These are phyloP conservation scores for Porphyrio hochstetteri DNA, from an alignment of 2,113 vertebrate genomes.

Conservation along the genomic window DNA sequence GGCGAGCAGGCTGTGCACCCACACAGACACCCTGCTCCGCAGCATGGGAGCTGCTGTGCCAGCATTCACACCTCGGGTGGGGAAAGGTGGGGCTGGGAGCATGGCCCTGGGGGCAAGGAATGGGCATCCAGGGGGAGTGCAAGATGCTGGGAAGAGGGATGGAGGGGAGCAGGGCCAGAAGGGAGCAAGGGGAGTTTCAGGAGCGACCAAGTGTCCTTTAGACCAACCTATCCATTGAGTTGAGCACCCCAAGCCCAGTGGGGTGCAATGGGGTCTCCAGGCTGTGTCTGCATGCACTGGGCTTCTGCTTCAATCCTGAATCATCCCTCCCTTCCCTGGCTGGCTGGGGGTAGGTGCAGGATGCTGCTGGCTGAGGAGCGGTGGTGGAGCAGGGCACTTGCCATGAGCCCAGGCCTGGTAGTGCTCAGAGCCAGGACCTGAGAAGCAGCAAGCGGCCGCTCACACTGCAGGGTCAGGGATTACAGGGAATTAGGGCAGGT, in stretches of 20 bases:
- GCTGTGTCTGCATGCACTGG: rapidly evolving
- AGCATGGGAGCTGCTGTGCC: rapidly evolving
- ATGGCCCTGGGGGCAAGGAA: rapidly evolving
- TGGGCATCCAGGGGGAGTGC: rapidly evolving
- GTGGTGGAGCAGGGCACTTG: background rate
- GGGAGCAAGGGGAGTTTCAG: background rate
- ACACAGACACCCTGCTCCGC: background rate
- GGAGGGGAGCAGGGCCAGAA: background rate
- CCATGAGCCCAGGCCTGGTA: rapidly evolving
- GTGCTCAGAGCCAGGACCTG: rapidly evolving
- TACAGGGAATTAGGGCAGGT: background rate
- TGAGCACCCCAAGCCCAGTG: rapidly evolving
- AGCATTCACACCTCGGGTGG: background rate
- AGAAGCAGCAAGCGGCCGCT: background rate
- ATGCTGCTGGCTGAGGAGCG: background rate
- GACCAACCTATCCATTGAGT: background rate
- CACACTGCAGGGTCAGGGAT: rapidly evolving
- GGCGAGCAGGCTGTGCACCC: background rate
- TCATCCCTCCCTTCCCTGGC: background rate
- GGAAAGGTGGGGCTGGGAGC: rapidly evolving
- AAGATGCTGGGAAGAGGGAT: background rate
- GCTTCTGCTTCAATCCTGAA: background rate
- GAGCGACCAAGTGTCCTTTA: background rate
- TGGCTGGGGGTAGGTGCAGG: background rate
- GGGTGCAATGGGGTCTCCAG: background rate